Evolutionary conservation across 2,888 invertebrate species (phyloP), one percentile per base, ranked within the genome.

Genomic region (Acrobasis repandana): DNA sequence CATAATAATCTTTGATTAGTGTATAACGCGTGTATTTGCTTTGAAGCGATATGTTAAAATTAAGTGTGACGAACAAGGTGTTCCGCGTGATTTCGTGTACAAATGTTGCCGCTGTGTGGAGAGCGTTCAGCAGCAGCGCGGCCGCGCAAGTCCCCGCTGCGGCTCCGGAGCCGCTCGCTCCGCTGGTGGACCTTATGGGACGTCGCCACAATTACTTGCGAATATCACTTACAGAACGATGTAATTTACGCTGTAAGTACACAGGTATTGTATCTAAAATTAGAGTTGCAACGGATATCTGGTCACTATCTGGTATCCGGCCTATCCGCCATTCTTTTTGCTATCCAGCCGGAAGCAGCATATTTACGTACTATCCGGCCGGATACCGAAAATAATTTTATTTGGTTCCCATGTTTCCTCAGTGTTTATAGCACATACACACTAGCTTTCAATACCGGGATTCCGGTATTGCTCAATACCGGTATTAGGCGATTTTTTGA

Each of bases 211-310:
- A 96, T 65, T 99, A 99, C 83, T 93, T 99, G 59, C 93, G 99
- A 67, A 98, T 99, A 75, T 99, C 99, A 0, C 92, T 99, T 58
- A 98, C 98, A 0, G 99, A 99, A 88, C 94, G 96, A 66, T 99
- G 99, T 86, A 99, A 99, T 92, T 93, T 99, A 70, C 93, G 99
- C 93, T 99, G 99, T 98, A 94, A 95, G 96, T 93, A 15, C 2
- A 50, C 8, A 8, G 6, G 20, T 56, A 58, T 16, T 43, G 33
- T 47, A 15, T 47, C 34, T 6, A 6, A 9, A 6, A 34, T 34
- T 34, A 34, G 9, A 34, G n/a, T n/a, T n/a, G n/a, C n/a, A n/a
- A n/a, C n/a, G n/a, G n/a, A n/a, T n/a, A n/a, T n/a, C n/a, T n/a
- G n/a, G n/a, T n/a, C n/a, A n/a, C n/a, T n/a, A n/a, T n/a, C n/a